Base-by-base conservation (phyloP, 2,113 vertebrate species). In the Uria lomvia region DNA sequence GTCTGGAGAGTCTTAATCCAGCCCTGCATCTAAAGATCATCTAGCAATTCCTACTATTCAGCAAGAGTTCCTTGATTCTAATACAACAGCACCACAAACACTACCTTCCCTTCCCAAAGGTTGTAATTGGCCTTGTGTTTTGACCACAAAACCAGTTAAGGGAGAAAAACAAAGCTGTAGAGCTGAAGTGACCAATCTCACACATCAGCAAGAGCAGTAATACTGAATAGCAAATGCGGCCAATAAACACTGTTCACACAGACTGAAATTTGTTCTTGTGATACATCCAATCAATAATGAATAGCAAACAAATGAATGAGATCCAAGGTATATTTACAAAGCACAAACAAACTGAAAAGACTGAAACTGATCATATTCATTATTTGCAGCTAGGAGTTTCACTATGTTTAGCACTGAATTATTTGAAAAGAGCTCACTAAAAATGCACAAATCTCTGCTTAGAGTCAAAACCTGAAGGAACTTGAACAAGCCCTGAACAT, bases 321-420 rank as follows among this genome's bases (percentile, higher is more conserved):
- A 92, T 52, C 36, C 53, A 79, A 79, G 40, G 68, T 83, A 83
- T 90, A 40, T 93, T 97, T 95, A 88, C n/a, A 50, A 85, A 92
- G 58, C 40, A 79, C 36, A 86, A 87, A 82, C 3, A 87, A 86
- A 89, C 52, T 2, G 0, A 78, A 87, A 79, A 47, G 32, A 52
- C 29, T 85, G 45, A 94, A 96, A 90, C 23, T 65, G 36, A 80
- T 73, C 43, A 42, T 45, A 85, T 72, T 80, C 65, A 78, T 94
- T 88, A 72, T 86, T 97, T 86, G 26, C n/a, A 76, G 27, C 17
- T 55, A 90, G 12, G n/a, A 94, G 42, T 85, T 89, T 82, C n/a
- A 21, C 76, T 74, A 49, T 47, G 38, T 94, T 78, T 86, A 94
- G 21, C 32, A 77, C 20, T 40, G 80, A 92, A 73, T 45, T 4